phyloP scores from a whole-genome alignment of 2,797 vertebrate genomes.

The Chaetodon trifasciatus region DNA sequence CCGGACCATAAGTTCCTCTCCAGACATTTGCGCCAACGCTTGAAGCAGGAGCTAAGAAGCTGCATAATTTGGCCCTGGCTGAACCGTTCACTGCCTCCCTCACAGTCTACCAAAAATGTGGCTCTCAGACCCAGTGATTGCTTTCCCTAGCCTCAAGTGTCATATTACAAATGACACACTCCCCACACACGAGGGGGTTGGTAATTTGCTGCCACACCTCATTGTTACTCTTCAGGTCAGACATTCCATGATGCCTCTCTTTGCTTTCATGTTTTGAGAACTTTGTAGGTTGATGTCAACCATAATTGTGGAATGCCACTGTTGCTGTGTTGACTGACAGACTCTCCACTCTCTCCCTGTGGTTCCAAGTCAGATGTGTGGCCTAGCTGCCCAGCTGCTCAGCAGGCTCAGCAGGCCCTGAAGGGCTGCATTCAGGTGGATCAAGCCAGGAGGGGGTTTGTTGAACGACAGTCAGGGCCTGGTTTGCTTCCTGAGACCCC shows the following conservation, averaged over 20 bases:
- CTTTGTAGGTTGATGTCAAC: constrained; percentile 6
- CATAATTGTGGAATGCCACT: not conserved
- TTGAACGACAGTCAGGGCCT: not conserved
- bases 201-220: constrained; percentile 3
- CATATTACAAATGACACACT: not conserved
- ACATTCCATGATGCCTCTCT: not conserved
- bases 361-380: constrained; percentile 19
- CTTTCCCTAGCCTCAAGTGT: not conserved
- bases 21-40: not conserved
- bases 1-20: not conserved
- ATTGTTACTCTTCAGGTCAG: not conserved
- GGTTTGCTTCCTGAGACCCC: not conserved
- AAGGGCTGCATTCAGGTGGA: not conserved
- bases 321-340: constrained; percentile 1
- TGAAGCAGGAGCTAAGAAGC: not conserved
- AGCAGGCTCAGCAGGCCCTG: not conserved
- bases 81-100: constrained; percentile 4
- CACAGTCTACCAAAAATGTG: not conserved
- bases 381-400: not conserved
- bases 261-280: constrained; percentile 6
- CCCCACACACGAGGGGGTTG: not conserved
- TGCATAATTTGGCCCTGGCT: constrained; percentile 8
- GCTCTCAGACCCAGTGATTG: not conserved
- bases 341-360: not conserved
- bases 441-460: not conserved